These are phyloP conservation scores for Scelioninae gen. 1 DNA, from an alignment of 2,888 invertebrate species.

Conservation along the genomic window DNA sequence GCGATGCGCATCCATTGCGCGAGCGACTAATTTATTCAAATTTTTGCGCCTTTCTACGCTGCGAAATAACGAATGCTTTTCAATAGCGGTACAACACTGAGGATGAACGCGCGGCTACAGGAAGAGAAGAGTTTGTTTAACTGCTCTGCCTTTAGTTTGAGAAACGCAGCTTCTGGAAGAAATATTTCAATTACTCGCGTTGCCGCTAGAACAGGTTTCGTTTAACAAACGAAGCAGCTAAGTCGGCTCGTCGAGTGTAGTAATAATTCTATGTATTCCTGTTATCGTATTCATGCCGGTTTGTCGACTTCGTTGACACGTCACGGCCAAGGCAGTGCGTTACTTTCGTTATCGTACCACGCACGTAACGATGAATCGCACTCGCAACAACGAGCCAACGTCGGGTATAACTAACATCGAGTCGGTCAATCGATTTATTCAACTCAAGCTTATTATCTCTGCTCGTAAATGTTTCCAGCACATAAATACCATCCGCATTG, in stretches of 20 bases:
- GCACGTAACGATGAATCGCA: slow-evolving; percentile 76
- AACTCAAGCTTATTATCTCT: slow-evolving; percentile 65
- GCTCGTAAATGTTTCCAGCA: slow-evolving; percentile 66
- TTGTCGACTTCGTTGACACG: slow-evolving; percentile 77
- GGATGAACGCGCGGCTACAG: too few relatives aligned
- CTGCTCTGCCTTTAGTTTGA: too few relatives aligned
- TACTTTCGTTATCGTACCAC: slow-evolving; percentile 78
- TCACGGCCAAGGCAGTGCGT: slow-evolving; percentile 75
- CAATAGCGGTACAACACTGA: too few relatives aligned
- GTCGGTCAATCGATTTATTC: slow-evolving; percentile 69
- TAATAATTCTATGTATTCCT: slow-evolving; percentile 71
- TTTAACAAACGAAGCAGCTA: slow-evolving; percentile 74
- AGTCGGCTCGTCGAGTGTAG: slow-evolving; percentile 63
- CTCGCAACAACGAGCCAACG: slow-evolving; percentile 64
- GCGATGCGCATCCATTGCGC: too few relatives aligned
- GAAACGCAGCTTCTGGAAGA: too few relatives aligned
- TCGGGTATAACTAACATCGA: slow-evolving; percentile 66
- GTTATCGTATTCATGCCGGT: slow-evolving; percentile 69
- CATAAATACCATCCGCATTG: slow-evolving; percentile 58
- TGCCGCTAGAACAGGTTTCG: slow-evolving; percentile 74
- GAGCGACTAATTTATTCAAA: too few relatives aligned
- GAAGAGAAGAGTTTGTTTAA: too few relatives aligned
- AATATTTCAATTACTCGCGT: slow-evolving; percentile 71
- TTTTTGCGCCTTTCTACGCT: too few relatives aligned
- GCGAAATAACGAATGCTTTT: too few relatives aligned